Evolutionary conservation across 2,113 vertebrate species (phyloP).

Genomic region (Ailurus styani): DNA sequence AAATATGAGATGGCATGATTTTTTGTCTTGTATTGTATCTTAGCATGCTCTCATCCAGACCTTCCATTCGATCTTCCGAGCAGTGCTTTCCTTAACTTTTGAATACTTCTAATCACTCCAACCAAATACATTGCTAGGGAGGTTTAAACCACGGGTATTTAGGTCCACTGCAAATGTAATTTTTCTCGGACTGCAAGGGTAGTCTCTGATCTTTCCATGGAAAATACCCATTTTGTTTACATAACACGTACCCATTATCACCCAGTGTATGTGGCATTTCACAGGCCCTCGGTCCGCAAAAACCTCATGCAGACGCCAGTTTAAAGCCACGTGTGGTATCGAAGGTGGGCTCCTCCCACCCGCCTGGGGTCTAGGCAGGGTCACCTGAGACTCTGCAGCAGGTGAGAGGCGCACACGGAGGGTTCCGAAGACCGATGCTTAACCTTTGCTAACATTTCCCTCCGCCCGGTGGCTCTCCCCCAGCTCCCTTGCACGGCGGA

Average conservation of each 20-base stretch:
- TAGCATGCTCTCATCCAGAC: not conserved
- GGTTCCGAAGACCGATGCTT: not conserved
- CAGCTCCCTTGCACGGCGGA: not conserved
- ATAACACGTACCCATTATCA: not conserved
- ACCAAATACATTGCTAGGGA: fast-evolving
- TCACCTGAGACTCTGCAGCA: not conserved
- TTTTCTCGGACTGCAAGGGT: not conserved
- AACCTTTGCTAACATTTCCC: constrained; percentile 57
- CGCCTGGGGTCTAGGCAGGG: not conserved
- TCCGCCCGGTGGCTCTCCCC: not conserved
- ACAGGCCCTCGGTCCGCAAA: not conserved
- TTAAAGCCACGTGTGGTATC: not conserved
- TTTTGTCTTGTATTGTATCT: not conserved
- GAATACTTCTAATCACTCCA: not conserved
- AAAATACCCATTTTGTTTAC: not conserved
- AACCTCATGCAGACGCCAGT: not conserved
- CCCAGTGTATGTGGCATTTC: not conserved
- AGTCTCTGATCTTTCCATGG: not conserved
- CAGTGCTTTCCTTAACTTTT: not conserved
- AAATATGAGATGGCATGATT: not conserved
- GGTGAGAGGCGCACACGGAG: not conserved
- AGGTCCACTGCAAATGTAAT: not conserved
- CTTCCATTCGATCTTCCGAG: not conserved
- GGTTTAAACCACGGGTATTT: not conserved
- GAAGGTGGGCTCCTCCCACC: not conserved